Conservation (phyloP, 2,888 invertebrate genomes). For the Acanthosepion esculentum region DNA sequence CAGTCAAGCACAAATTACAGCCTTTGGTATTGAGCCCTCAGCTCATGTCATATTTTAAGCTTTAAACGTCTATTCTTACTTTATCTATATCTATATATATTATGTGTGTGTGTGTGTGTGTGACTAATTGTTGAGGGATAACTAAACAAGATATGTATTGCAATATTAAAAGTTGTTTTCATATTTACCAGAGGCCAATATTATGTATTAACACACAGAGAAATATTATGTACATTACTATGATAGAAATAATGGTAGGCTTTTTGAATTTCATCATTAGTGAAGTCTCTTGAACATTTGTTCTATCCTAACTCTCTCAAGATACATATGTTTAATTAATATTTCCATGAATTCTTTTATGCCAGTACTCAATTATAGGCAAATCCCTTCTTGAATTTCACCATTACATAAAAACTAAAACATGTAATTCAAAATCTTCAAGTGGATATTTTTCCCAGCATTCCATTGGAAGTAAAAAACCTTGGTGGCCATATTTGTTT, state of each 20-base stretch:
- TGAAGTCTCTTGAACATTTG: background rate
- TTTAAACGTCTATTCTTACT: background rate
- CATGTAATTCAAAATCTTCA: background rate
- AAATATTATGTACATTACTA: too few relatives aligned
- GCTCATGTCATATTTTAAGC: too few relatives aligned
- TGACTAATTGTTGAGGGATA: background rate
- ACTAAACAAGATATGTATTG: too few relatives aligned
- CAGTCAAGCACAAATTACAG: too few relatives aligned
- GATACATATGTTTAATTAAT: conserved; percentile 13
- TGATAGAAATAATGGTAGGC: background rate
- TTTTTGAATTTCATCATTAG: background rate
- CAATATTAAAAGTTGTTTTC: too few relatives aligned
- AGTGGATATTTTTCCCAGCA: background rate
- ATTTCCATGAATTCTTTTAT: background rate
- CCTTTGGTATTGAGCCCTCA: too few relatives aligned
- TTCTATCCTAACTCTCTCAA: background rate
- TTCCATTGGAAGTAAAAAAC: background rate
- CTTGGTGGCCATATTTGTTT: background rate
- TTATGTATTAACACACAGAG: too few relatives aligned
- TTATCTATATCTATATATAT: background rate
- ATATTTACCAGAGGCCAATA: too few relatives aligned
- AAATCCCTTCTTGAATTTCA: conserved; percentile 15
- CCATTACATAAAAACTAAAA: background rate
- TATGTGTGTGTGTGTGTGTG: background rate
- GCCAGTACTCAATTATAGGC: background rate